Evolutionary conservation across 2,888 invertebrate species (phyloP).

Genomic region (Timandra comae): DNA sequence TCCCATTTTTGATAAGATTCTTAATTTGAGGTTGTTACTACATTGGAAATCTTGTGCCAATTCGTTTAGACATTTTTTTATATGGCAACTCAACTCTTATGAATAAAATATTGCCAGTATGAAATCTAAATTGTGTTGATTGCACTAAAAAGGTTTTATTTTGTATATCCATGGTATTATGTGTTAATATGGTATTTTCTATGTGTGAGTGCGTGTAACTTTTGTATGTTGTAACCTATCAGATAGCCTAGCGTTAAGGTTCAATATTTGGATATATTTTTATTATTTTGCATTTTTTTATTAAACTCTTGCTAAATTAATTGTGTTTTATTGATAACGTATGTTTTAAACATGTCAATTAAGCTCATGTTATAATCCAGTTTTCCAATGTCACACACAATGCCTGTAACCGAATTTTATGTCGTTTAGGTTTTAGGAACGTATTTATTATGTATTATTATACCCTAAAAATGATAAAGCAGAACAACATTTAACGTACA

Average conservation of each 20-base stretch:
- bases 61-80: conserved; percentile 13
- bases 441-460: too few relatives aligned
- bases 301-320: conserved; percentile 73
- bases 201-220: conserved; percentile 58
- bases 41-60: conserved; percentile 46
- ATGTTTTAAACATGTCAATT: too few relatives aligned
- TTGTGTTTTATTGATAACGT: too few relatives aligned
- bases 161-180: conserved; percentile 4
- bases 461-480: too few relatives aligned
- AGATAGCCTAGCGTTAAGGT: conserved; percentile 67
- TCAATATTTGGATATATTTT: conserved; percentile 75
- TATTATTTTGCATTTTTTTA: conserved; percentile 77
- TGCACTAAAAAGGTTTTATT: conserved; percentile 1
- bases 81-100: neutral
- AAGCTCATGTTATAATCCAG: too few relatives aligned
- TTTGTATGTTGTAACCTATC: conserved; percentile 61
- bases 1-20: conserved; percentile 8
- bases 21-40: conserved; percentile 27
- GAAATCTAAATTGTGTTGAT: neutral
- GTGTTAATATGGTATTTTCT: conserved; percentile 2
- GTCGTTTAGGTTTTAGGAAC: too few relatives aligned
- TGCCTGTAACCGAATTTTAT: too few relatives aligned
- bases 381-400: too few relatives aligned
- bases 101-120: neutral
- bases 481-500: too few relatives aligned